Evolutionary conservation across 2,888 invertebrate species (phyloP), one percentile per base, ranked within the genome.

Genomic region (Antheraea assamensis): DNA sequence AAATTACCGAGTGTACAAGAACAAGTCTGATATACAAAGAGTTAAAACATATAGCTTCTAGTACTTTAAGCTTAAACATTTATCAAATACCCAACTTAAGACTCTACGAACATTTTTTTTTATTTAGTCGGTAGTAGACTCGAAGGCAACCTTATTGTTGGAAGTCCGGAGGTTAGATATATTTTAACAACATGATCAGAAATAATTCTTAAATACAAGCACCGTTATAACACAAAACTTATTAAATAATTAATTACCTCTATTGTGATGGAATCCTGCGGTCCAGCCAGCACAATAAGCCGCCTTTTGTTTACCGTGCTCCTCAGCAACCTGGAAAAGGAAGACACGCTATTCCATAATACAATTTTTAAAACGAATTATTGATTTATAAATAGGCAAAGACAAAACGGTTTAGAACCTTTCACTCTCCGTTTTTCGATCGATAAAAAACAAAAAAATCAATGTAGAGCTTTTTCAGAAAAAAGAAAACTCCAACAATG

Each of bases 231-330:
- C 3, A 21, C 58, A 35, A 31, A 58, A 42, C 15, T 49, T 21
- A 47, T 19, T 61, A 35, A 64, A 72, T n/a, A 35, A 42, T 49
- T 52, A 78, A 84, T 87, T 80, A 94, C 94, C 94, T 91, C 93
- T 90, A 83, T 95, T 96, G 78, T 96, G 96, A 76, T 96, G 96
- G 84, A 95, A 96, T 3, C 96, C 96, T 0, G 96, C 96, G 82
- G 96, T 95, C 95, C 96, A 96, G 10, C 96, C 96, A 3, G 96
- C 96, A 86, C 96, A 96, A 87, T 96, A 96, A 5, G 96, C 97
- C 24, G 97, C 97, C 83, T 97, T 97, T 88, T 97, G 97, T 86
- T 97, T 97, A 4, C 97, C 97, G 82, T 98, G 98, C 87, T 98
- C 98, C 85, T 98, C 98, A 0, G 98, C 98, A 81, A 97, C 96